Conservation (phyloP, 1,140 invertebrate species). For the Apis cerana region DNA sequence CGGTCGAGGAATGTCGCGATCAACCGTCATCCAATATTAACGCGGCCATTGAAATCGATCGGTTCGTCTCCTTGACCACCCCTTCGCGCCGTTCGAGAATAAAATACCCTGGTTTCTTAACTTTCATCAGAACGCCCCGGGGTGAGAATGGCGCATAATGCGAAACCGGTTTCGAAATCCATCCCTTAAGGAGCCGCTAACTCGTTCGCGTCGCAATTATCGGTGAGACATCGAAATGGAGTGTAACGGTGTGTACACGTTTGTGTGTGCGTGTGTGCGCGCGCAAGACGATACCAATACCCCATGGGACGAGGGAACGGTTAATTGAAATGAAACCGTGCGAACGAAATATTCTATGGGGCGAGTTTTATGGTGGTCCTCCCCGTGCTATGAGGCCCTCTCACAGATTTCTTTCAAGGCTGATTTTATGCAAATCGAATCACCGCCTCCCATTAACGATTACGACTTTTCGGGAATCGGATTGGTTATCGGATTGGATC, state of each 20-base stretch:
- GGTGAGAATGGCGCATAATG: conserved; percentile 64
- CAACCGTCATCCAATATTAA: conserved; percentile 33
- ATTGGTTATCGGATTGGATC: background rate
- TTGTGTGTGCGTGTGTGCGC: background rate
- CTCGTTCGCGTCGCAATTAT: conserved; percentile 66
- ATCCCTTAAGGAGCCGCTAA: conserved; percentile 67
- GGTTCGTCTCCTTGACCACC: conserved; percentile 33
- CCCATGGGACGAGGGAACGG: conserved; percentile 62
- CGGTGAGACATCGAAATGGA: conserved; percentile 64
- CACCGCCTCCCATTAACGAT: conserved; percentile 10
- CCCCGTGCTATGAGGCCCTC: background rate
- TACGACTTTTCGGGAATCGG: conserved; percentile 24
- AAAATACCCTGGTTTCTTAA: conserved; percentile 36
- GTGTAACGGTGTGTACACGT: conserved; percentile 3
- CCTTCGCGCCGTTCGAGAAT: conserved; percentile 38
- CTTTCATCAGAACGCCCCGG: conserved; percentile 53
- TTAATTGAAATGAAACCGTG: conserved; percentile 77
- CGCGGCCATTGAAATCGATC: conserved; percentile 44
- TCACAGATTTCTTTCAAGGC: conserved; percentile 2
- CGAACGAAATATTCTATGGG: conserved; percentile 73
- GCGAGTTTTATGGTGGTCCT: conserved; percentile 53
- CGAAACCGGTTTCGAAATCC: conserved; percentile 69
- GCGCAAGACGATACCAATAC: conserved; percentile 30
- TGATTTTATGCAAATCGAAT: conserved; percentile 24
- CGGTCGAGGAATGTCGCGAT: conserved; percentile 13